Conservation (phyloP, 2,888 invertebrate species). For the Argyresthia goedartella region DNA sequence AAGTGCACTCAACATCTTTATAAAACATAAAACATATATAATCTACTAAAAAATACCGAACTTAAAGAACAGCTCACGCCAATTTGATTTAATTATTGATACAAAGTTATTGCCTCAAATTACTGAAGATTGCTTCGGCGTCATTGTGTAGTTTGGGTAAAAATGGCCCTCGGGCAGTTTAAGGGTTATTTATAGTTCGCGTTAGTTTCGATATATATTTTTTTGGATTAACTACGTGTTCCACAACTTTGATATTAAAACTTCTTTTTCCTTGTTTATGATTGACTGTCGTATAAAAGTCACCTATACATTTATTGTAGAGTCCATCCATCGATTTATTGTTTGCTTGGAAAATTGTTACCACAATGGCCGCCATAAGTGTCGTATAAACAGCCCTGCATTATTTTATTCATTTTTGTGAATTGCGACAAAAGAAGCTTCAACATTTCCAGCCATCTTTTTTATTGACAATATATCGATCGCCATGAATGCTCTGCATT, state of each 20-base stretch:
- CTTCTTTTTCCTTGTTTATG: too few species aligned
- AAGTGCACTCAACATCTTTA: neutral
- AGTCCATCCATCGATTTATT: too few species aligned
- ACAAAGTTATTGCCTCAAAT: constrained; percentile 60
- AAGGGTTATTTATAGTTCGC: constrained; percentile 21
- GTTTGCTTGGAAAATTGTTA: too few species aligned
- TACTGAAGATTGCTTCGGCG: constrained; percentile 51
- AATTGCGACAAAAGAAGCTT: too few species aligned
- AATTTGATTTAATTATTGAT: constrained; percentile 64
- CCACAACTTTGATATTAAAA: neutral
- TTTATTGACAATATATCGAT: too few species aligned
- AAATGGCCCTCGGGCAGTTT: constrained; percentile 20
- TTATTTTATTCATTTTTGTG: too few species aligned
- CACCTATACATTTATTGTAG: too few species aligned
- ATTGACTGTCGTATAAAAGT: too few species aligned
- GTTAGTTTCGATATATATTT: constrained; percentile 17
- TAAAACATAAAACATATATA: neutral
- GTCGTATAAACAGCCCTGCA: too few species aligned
- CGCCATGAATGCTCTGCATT: too few species aligned
- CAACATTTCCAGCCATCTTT: too few species aligned
- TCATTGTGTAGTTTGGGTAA: constrained; percentile 6
- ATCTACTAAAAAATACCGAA: neutral
- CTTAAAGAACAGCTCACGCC: constrained; percentile 31
- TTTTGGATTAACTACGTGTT: constrained; percentile 6
- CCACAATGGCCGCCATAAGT: too few species aligned